These are phyloP conservation scores for Diploptera punctata DNA, from an alignment of 2,888 invertebrate genomes.

Conservation along the genomic window DNA sequence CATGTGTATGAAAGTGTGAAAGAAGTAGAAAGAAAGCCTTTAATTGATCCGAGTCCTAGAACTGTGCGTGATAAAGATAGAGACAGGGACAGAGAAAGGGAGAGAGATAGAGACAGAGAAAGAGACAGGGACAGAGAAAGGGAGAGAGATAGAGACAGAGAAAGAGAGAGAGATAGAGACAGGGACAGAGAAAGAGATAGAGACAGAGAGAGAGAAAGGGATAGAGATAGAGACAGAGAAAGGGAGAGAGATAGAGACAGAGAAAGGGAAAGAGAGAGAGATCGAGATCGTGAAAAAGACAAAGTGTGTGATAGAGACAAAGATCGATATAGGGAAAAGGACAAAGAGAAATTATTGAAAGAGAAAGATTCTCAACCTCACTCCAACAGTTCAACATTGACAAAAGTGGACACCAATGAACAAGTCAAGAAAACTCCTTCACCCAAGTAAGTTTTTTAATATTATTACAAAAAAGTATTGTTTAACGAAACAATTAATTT, in stretches of 20 bases:
- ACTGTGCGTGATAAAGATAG: conserved; percentile 7
- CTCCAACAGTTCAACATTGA: neutral
- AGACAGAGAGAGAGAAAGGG: neutral
- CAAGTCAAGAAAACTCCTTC: conserved; percentile 37
- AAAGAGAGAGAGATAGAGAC: neutral
- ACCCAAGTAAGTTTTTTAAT: conserved; percentile 38
- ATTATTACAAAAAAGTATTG: no score
- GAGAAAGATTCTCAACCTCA: conserved; percentile 24
- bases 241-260: neutral
- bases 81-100: conserved; percentile 24
- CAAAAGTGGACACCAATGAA: conserved; percentile 14
- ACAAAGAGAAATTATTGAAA: neutral
- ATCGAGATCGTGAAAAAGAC: neutral
- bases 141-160: neutral
- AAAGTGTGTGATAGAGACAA: neutral
- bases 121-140: neutral
- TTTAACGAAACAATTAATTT: no score
- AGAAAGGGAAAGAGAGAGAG: neutral
- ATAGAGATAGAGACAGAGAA: neutral
- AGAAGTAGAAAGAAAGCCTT: conserved; percentile 40
- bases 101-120: conserved; percentile 7
- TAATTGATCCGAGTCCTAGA: conserved; percentile 6
- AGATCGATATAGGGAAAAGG: neutral
- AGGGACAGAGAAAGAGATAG: neutral
- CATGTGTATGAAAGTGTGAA: conserved; percentile 78